Percentiles rank a stretch among this genome's conserved stretches.
phyloP scores from a whole-genome alignment of 1,140 invertebrate genomes.

The Drosophila busckii region DNA sequence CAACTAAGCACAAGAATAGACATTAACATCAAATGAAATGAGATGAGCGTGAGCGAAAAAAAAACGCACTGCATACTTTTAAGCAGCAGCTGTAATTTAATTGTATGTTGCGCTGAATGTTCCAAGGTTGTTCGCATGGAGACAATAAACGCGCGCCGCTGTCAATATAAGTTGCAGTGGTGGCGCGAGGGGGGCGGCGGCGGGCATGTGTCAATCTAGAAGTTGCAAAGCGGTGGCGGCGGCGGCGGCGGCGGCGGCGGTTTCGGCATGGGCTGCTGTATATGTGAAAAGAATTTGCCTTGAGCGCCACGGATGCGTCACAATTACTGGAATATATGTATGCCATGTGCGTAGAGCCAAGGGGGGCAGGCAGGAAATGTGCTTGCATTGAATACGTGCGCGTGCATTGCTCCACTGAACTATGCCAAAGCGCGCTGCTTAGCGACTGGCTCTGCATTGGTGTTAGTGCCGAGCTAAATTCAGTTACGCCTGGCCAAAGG shows the following conservation, averaged over 20 bases:
- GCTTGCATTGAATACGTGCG: conserved; percentile 1
- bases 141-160: conserved; percentile 63
- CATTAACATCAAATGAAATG: no score
- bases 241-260: no score
- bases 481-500: conserved; percentile 10
- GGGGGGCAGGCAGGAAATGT: not conserved
- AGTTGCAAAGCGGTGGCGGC: no score
- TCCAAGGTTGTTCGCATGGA: conserved; percentile 31
- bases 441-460: not conserved
- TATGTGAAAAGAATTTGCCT: conserved; percentile 43
- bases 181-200: no score
- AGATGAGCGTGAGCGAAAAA: conserved; percentile 20
- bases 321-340: conserved; percentile 26
- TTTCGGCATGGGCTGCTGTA: no score
- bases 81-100: conserved; percentile 59
- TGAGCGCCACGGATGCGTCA: conserved; percentile 41
- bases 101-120: conserved; percentile 17
- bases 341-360: not conserved
- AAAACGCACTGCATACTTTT: conserved; percentile 39
- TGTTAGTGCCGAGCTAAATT: not conserved
- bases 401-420: conserved; percentile 49
- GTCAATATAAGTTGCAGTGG: no score
- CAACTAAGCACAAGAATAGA: no score
- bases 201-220: conserved; percentile 63
- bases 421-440: conserved; percentile 5